Base-by-base conservation (phyloP, 2,797 vertebrate genomes). In the Arnoldichthys spilopterus region DNA sequence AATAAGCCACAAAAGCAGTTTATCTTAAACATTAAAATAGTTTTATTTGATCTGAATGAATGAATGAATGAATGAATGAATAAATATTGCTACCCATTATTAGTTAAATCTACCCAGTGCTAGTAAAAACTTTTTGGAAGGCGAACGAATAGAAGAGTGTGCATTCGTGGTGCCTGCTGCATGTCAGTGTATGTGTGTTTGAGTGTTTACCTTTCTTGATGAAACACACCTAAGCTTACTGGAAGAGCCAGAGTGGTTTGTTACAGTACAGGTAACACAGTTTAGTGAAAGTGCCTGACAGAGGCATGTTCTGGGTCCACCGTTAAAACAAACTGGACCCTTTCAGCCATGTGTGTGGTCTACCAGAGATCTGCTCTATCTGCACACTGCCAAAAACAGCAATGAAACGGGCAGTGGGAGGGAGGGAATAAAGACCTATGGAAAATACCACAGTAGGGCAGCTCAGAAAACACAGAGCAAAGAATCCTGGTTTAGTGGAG, bases 381-480 rank as follows among this genome's bases (percentile, higher is more conserved):
- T 92, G 90, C 82, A 80, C 59, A 26, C 47, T 3, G 91, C 93
- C 93, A 94, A 93, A 83, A 92, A 90, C 89, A 93, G 91, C 93
- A 93, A 76, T 51, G 4, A 84, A 76, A 37, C 30, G 85, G 88
- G 90, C 88, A 90, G 89, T 66, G 91, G 93, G 92, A 88, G 89
- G 90, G 56, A 28, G 26, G 4, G 26, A 59, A 16, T 24, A 89
- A 91, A 89, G 89, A 83, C 74, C 86, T 88, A 85, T 78, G 84
- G 84, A 89, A 85, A 76, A 83, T 83, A 80, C 70, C 84, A 6
- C 3, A 1, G 13, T 18, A 28, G 56, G 81, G 80, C 80, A 64
- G 82, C 34, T 40, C 28, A 30, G 70, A 45, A 6, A 20, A 68
- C 24, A 58, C 62, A 24, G 53, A 78, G 66, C 74, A 77, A 68